phyloP scores from a whole-genome alignment of 2,888 invertebrate species.

The Acanthacorydalis orientalis region DNA sequence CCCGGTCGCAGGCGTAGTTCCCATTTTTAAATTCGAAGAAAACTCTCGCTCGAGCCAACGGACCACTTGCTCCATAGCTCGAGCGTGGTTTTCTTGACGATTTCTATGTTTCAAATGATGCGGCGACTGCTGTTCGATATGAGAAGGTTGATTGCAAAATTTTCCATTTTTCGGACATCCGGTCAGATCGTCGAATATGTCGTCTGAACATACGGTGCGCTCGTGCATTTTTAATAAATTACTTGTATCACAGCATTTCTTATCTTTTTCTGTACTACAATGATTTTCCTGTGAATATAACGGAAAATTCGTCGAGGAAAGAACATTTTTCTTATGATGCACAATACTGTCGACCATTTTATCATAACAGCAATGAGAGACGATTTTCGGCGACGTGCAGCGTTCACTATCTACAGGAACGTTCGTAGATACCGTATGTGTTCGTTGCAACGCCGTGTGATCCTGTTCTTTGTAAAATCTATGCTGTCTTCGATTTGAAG shows the following conservation, averaged over 20 bases:
- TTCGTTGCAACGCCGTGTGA: slow-evolving; percentile 11
- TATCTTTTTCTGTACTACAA: no score
- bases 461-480: slow-evolving; percentile 8
- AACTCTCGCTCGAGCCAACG: slow-evolving; percentile 29
- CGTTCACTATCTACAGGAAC: slow-evolving; percentile 15
- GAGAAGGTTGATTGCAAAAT: not conserved
- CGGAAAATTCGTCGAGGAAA: no score
- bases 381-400: slow-evolving; percentile 9
- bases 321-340: no score
- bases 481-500: not conserved
- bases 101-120: slow-evolving; percentile 38
- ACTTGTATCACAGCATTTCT: no score
- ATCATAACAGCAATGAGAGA: slow-evolving; percentile 16
- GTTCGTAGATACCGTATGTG: slow-evolving; percentile 5
- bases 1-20: slow-evolving; percentile 5
- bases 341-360: slow-evolving; percentile 16
- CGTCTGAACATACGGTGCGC: no score
- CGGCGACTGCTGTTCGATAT: slow-evolving; percentile 19
- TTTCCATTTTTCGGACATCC: not conserved
- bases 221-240: no score
- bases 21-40: slow-evolving; percentile 16
- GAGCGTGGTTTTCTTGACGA: slow-evolving; percentile 38
- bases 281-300: no score
- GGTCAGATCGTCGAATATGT: no score
- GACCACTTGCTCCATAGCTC: slow-evolving; percentile 40